A percentile compares a stretch with the other conserved stretches of the same genome.
Conservation (phyloP, 2,888 invertebrate genomes). For the Emmelina monodactyla region DNA sequence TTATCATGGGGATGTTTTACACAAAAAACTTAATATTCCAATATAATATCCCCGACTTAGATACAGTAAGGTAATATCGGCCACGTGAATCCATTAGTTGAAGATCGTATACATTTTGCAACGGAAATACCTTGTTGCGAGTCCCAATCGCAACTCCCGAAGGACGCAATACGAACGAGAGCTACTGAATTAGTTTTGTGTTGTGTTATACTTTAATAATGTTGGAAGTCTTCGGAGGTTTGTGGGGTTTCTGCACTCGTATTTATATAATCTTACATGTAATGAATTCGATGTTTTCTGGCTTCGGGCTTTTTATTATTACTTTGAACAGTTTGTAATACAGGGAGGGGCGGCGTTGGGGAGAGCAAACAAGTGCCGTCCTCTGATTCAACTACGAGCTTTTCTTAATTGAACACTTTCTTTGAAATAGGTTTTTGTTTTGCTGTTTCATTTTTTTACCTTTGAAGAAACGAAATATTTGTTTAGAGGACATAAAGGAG, state of each 20-base stretch:
- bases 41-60: too few species aligned
- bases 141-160: conserved; percentile 32
- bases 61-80: too few species aligned
- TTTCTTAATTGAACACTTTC: conserved; percentile 34
- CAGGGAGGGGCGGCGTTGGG: conserved; percentile 39
- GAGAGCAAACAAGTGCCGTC: conserved; percentile 52
- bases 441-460: too few species aligned
- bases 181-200: conserved; percentile 53
- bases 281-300: conserved; percentile 61
- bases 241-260: conserved; percentile 40
- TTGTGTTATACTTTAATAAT: conserved; percentile 55
- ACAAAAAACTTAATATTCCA: too few species aligned
- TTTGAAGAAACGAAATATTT: too few species aligned
- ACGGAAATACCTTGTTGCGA: conserved; percentile 29
- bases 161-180: conserved; percentile 39
- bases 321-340: conserved; percentile 47
- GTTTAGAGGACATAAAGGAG: too few species aligned
- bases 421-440: conserved; percentile 27
- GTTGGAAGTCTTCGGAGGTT: conserved; percentile 53
- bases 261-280: conserved; percentile 48
- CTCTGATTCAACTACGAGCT: conserved; percentile 39
- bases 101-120: conserved; percentile 24
- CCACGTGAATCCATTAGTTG: conserved; percentile 2
- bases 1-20: too few species aligned
- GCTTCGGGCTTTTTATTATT: conserved; percentile 65